phyloP scores from a whole-genome alignment of 1,140 invertebrate species.

The Zaprionus africanus region DNA sequence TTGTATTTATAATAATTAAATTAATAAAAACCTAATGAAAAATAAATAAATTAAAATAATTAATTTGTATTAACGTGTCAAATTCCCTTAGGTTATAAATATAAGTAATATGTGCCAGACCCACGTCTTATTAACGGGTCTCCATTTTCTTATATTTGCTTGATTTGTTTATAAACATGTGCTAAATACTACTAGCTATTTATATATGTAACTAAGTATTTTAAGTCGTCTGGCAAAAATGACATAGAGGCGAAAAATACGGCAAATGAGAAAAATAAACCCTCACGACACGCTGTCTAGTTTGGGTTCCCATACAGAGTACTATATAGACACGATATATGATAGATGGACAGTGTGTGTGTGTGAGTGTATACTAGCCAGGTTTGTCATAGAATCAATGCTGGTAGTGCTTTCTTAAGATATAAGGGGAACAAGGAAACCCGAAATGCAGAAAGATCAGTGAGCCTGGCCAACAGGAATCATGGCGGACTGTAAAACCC shows the following conservation, averaged over 20 bases:
- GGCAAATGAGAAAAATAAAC: constrained; percentile 22
- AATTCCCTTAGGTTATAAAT: not conserved
- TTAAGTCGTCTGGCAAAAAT: constrained; percentile 48
- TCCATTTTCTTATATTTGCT: constrained; percentile 27
- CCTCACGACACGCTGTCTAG: constrained; percentile 50
- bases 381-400: too few relatives aligned
- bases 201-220: constrained; percentile 53
- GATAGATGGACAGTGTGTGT: too few relatives aligned
- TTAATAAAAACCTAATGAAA: not conserved
- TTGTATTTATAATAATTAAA: not conserved
- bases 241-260: constrained; percentile 22
- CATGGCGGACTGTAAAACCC: constrained; percentile 1
- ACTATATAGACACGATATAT: not conserved
- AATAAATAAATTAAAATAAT: not conserved
- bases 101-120: not conserved
- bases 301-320: constrained; percentile 11
- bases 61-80: not conserved
- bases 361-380: too few relatives aligned
- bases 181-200: constrained; percentile 49
- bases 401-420: not conserved
- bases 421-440: not conserved
- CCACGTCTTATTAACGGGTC: constrained; percentile 5
- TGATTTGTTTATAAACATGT: constrained; percentile 40
- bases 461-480: not conserved
- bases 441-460: not conserved